Percentiles rank a stretch among this genome's conserved stretches.
Evolutionary conservation across 1,140 invertebrate genomes (phyloP).

Genomic region (Proctacanthus coquilletti): DNA sequence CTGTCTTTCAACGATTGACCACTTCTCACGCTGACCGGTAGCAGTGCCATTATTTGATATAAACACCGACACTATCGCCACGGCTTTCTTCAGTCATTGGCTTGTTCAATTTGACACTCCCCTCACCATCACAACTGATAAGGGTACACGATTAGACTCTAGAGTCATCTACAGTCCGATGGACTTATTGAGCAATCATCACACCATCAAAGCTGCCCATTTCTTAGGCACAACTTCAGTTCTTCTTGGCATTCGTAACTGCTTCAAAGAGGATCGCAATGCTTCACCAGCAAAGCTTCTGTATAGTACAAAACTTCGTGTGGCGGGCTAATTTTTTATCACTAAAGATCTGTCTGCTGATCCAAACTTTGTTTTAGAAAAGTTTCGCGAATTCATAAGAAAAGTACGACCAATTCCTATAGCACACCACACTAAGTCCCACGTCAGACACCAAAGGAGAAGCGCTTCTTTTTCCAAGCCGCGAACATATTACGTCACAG

Average conservation of each 20-base stretch:
- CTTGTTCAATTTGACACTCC: conserved; percentile 20
- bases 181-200: no score
- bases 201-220: conserved; percentile 28
- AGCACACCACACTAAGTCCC: conserved; percentile 11
- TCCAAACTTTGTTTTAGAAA: conserved; percentile 8
- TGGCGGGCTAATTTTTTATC: conserved; percentile 25
- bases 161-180: conserved; percentile 25
- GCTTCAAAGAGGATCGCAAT: conserved; percentile 7
- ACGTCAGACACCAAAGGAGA: no score
- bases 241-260: conserved; percentile 12
- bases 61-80: conserved; percentile 15
- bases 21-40: conserved; percentile 33
- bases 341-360: background rate
- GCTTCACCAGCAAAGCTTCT: conserved; percentile 6
- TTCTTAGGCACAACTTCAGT: no score
- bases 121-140: conserved; percentile 18
- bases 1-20: conserved; percentile 30
- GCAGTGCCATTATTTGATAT: conserved; percentile 29
- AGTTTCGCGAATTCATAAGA: conserved; percentile 10
- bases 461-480: no score
- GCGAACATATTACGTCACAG: no score
- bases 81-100: conserved; percentile 13
- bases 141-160: conserved; percentile 25
- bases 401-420: conserved; percentile 8
- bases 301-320: conserved; percentile 13